Conservation (phyloP, 1,140 invertebrate genomes). For the Neotoxoptera formosana region DNA sequence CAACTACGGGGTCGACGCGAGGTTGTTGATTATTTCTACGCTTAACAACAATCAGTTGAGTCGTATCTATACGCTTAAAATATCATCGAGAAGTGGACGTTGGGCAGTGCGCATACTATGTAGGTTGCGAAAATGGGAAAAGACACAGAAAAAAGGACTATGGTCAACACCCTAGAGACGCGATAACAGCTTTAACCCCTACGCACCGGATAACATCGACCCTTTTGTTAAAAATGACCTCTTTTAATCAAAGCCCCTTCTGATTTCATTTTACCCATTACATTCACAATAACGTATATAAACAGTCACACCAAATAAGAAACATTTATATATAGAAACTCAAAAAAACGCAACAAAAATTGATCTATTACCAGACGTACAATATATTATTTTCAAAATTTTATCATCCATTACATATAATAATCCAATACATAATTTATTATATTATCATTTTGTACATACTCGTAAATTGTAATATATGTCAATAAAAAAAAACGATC, state of each 20-base stretch:
- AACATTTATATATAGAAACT: not conserved
- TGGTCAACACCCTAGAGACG: conserved; percentile 51
- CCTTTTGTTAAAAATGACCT: conserved; percentile 57
- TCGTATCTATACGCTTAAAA: conserved; percentile 38
- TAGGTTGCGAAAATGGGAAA: not conserved
- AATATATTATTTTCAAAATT: conserved; percentile 10
- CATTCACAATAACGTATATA: not conserved
- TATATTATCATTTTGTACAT: not conserved
- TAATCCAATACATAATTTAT: not conserved
- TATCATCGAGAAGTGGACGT: conserved; percentile 21
- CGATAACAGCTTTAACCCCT: conserved; percentile 47
- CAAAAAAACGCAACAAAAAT: not conserved
- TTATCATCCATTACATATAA: not conserved
- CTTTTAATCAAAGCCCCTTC: conserved; percentile 55
- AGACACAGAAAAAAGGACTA: conserved; percentile 35
- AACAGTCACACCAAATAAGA: not conserved
- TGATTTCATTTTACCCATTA: conserved; percentile 17
- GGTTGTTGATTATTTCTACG: conserved; percentile 10
- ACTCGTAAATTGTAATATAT: not conserved
- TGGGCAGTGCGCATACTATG: not conserved
- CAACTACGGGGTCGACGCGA: not conserved
- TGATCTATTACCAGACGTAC: not conserved
- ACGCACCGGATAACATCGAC: conserved; percentile 44
- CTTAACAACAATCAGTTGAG: not conserved
- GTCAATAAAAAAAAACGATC: not conserved